These are phyloP conservation scores for Synchiropus splendidus DNA, from an alignment of 2,113 vertebrate species.

Conservation along the genomic window DNA sequence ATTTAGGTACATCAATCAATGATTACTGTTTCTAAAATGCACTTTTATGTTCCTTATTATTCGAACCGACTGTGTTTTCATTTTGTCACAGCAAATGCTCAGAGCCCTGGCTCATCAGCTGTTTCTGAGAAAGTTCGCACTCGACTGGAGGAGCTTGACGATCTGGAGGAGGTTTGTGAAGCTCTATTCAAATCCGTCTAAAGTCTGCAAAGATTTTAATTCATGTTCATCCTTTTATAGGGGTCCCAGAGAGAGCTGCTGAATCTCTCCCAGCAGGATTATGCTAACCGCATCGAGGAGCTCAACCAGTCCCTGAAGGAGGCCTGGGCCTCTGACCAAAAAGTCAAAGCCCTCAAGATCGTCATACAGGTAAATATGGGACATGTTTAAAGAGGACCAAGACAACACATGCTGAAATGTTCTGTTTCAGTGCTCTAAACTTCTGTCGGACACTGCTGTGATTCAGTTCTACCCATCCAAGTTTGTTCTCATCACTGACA, in stretches of 20 bases:
- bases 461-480: conserved; percentile 99
- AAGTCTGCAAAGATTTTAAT: too few species aligned
- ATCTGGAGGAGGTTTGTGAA: conserved; percentile 82
- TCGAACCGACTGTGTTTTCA: too few species aligned
- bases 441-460: conserved; percentile 90
- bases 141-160: conserved; percentile 91
- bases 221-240: conserved; percentile 50
- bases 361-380: conserved; percentile 83
- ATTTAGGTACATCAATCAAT: too few species aligned
- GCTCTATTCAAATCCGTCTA: too few species aligned
- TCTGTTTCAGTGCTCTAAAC: conserved; percentile 84
- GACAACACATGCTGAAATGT: neutral
- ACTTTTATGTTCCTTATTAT: too few species aligned
- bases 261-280: conserved; percentile 96
- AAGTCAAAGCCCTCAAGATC: conserved; percentile 97
- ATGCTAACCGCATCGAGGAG: conserved; percentile 90
- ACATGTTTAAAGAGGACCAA: neutral
- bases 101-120: conserved; percentile 72
- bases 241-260: conserved; percentile 91
- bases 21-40: too few species aligned
- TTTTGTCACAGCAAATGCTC: conserved; percentile 67
- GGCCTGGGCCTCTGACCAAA: conserved; percentile 95
- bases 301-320: conserved; percentile 95
- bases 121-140: conserved; percentile 97
- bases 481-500: conserved; percentile 96